A percentile compares a stretch with the other conserved stretches of the same genome.
phyloP scores from a whole-genome alignment of 2,888 invertebrate genomes.

The Thymelicus sylvestris region DNA sequence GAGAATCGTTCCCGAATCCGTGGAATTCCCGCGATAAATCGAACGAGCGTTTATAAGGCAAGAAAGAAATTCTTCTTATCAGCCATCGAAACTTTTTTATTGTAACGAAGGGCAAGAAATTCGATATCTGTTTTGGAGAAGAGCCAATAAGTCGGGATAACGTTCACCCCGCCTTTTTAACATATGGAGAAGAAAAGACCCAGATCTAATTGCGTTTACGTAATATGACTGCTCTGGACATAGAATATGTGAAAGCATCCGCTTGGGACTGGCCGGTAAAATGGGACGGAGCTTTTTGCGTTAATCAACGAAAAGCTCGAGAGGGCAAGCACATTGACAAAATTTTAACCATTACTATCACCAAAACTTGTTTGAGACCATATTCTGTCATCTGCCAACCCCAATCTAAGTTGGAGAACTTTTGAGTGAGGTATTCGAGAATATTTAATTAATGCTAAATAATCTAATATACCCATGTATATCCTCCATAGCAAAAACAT shows the following conservation, averaged over 20 bases:
- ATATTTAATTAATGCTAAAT: no score
- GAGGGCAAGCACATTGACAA: not conserved
- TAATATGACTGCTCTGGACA: conserved; percentile 26
- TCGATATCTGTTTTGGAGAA: conserved; percentile 49
- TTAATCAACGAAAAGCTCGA: conserved; percentile 4
- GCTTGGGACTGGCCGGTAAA: not conserved
- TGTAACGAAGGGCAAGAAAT: conserved; percentile 46
- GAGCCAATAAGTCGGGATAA: conserved; percentile 45
- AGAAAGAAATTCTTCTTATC: conserved; percentile 36
- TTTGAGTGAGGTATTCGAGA: no score
- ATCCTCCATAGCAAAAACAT: no score
- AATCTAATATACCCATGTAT: no score
- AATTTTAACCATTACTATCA: no score
- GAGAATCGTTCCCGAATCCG: conserved; percentile 25
- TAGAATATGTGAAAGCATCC: not conserved
- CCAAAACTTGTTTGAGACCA: no score
- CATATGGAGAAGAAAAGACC: conserved; percentile 24
- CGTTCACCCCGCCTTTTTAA: conserved; percentile 28
- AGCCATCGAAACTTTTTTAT: conserved; percentile 41
- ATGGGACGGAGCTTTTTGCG: conserved; percentile 5
- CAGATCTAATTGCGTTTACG: conserved; percentile 32
- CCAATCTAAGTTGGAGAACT: no score
- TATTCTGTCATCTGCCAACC: no score
- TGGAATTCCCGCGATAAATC: conserved; percentile 36
- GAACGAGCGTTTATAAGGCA: conserved; percentile 35